Evolutionary conservation across 1,140 invertebrate species (phyloP).

Genomic region (Anagrus nilaparvatae): DNA sequence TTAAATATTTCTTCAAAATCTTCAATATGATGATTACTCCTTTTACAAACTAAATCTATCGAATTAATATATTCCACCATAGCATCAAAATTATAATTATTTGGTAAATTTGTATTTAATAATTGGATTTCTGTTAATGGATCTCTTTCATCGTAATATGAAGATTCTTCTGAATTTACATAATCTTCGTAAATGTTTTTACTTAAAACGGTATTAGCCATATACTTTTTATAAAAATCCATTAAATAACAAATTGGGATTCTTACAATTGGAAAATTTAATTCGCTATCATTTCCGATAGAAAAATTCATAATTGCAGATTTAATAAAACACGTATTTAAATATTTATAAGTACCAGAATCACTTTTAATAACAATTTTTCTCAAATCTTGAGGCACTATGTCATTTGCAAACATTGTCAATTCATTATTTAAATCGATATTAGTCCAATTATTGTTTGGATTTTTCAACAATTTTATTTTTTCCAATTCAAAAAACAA

Average conservation of each 20-base stretch:
- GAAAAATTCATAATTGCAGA: background rate
- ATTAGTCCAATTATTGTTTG: conserved; percentile 18
- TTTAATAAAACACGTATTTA: conserved; percentile 10
- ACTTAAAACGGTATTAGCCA: conserved; percentile 17
- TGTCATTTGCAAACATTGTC: conserved; percentile 23
- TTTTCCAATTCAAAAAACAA: conserved; percentile 21
- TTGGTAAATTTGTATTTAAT: too few relatives aligned
- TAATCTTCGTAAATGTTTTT: conserved; percentile 10
- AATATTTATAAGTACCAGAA: conserved; percentile 19
- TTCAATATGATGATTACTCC: conserved; percentile 19
- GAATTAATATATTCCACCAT: too few relatives aligned
- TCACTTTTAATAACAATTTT: conserved; percentile 28
- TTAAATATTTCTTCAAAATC: conserved; percentile 23
- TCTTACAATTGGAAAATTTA: conserved; percentile 24
- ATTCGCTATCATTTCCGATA: conserved; percentile 5
- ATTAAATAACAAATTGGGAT: conserved; percentile 27
- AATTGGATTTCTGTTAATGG: too few relatives aligned
- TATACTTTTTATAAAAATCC: conserved; percentile 24
- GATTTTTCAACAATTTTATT: conserved; percentile 19
- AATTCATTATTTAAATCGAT: conserved; percentile 25
- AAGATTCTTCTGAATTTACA: conserved; percentile 3
- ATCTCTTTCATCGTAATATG: conserved; percentile 8
- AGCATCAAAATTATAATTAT: too few relatives aligned
- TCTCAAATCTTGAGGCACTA: conserved; percentile 29
- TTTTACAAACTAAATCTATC: conserved; percentile 14